A percentile compares a stretch with the other conserved stretches of the same genome.
Conservation (phyloP, 2,888 invertebrate species). For the Meteorus cinctellus region DNA sequence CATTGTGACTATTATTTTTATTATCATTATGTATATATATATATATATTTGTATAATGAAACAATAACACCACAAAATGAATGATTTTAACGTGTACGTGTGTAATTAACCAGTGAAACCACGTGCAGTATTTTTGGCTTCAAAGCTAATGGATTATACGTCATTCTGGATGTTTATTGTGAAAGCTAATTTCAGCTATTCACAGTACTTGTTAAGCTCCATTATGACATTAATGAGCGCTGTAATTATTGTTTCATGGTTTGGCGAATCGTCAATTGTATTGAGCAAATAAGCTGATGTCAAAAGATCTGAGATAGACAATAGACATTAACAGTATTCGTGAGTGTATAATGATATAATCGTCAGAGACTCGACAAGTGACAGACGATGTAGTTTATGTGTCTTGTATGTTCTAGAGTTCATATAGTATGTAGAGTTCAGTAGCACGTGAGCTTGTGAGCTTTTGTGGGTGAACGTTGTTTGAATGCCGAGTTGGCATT, state of each 20-base stretch:
- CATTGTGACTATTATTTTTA: conserved; percentile 18
- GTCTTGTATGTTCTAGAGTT: conserved; percentile 34
- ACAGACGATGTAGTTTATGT: conserved; percentile 28
- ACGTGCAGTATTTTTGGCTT: neutral
- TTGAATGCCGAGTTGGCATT: conserved; percentile 24
- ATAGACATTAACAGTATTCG: conserved; percentile 10
- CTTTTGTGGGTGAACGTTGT: conserved; percentile 12
- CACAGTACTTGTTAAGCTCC: neutral
- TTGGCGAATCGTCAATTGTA: neutral
- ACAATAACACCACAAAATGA: conserved; percentile 6
- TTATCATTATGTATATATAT: neutral
- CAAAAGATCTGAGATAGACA: neutral
- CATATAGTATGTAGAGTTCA: conserved; percentile 22
- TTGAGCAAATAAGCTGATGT: neutral
- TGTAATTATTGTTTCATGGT: neutral
- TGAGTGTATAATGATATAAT: conserved; percentile 22
- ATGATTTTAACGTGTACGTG: neutral
- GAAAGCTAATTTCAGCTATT: neutral
- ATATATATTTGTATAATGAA: neutral
- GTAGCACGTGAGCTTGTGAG: neutral
- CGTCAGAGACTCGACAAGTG: conserved; percentile 32
- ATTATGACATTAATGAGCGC: neutral
- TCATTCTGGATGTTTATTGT: neutral
- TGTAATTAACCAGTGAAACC: neutral
- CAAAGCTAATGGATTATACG: conserved; percentile 6